Conservation (phyloP, 2,797 vertebrate species). For the Chloroceryle amazona region DNA sequence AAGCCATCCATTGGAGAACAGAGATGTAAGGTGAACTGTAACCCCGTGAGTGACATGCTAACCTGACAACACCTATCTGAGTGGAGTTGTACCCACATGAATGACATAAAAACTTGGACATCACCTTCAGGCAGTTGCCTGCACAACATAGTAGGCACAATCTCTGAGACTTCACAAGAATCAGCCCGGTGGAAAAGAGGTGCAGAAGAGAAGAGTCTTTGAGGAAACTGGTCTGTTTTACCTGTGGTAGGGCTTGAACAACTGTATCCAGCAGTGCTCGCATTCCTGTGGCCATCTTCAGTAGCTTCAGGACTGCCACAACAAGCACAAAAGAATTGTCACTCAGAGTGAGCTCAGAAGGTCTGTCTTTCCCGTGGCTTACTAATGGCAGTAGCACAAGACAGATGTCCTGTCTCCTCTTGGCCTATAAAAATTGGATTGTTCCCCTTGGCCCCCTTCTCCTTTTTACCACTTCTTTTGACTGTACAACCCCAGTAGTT, state of each 20-base stretch:
- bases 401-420: not conserved
- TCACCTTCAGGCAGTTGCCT: not conserved
- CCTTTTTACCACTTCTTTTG: not conserved
- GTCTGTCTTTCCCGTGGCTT: not conserved
- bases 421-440: not conserved
- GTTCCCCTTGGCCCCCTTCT: not conserved
- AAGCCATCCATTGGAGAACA: not conserved
- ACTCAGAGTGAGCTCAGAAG: not conserved
- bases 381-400: not conserved
- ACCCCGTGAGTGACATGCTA: accelerated
- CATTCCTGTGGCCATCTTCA: slow-evolving; percentile 94
- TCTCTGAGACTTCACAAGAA: not conserved
- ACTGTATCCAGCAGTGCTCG: slow-evolving; percentile 94
- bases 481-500: not conserved
- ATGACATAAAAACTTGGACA: not conserved
- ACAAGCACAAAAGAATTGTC: slow-evolving; percentile 27
- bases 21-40: not conserved
- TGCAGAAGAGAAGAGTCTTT: not conserved
- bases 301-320: slow-evolving; percentile 83
- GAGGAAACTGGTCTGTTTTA: slow-evolving; percentile 65
- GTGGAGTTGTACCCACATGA: not conserved
- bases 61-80: not conserved
- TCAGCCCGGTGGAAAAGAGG: not conserved
- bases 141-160: not conserved
- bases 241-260: slow-evolving; percentile 95